These are phyloP conservation scores for Trichopria drosophilae DNA, from an alignment of 2,888 invertebrate genomes.

Conservation along the genomic window DNA sequence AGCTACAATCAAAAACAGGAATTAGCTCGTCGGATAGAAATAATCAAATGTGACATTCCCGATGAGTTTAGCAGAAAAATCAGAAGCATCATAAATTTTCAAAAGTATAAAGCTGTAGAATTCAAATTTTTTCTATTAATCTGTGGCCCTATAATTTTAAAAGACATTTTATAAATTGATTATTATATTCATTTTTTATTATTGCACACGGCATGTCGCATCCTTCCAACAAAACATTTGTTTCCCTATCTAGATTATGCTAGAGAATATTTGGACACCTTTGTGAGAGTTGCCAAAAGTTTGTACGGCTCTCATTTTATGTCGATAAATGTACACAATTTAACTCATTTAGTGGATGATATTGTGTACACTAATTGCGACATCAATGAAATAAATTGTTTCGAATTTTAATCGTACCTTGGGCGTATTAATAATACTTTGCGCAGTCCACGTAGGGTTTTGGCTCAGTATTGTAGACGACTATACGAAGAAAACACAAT, in stretches of 20 bases:
- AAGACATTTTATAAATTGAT: background rate
- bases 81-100: background rate
- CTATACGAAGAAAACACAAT: background rate
- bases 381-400: slow-evolving; percentile 4
- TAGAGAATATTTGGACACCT: background rate
- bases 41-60: background rate
- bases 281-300: background rate
- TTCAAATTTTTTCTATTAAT: slow-evolving; percentile 5
- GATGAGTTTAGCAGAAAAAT: slow-evolving; percentile 7
- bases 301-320: background rate
- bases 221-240: background rate
- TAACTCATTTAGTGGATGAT: slow-evolving; percentile 12
- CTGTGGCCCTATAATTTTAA: background rate
- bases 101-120: slow-evolving; percentile 9
- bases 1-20: background rate
- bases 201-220: slow-evolving; percentile 2
- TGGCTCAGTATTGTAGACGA: slow-evolving; percentile 17
- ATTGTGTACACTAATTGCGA: slow-evolving; percentile 1
- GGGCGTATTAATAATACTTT: slow-evolving; percentile 13
- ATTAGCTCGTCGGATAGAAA: background rate
- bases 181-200: slow-evolving; percentile 2
- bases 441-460: background rate
- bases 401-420: slow-evolving; percentile 10
- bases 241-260: background rate
- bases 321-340: slow-evolving; percentile 6